Conservation (phyloP, 2,113 vertebrate species). For the Jaculus jaculus region DNA sequence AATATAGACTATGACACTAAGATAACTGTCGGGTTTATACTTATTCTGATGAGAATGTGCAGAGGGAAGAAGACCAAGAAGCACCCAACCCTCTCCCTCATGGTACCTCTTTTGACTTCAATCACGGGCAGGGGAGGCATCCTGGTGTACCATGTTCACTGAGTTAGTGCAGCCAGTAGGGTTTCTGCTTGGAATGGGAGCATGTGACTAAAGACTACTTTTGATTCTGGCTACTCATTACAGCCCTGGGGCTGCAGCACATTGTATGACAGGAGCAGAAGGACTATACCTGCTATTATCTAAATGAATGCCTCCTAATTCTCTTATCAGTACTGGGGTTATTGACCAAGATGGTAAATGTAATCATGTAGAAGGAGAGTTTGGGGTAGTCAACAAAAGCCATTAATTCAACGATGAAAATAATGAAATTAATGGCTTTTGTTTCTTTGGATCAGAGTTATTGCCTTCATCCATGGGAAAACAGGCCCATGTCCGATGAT, state of each 20-base stretch:
- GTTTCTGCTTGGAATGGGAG: accelerated
- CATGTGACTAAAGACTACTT: neutral
- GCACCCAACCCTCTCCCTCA: neutral
- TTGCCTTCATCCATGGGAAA: neutral
- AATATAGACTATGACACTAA: neutral
- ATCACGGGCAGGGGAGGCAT: accelerated
- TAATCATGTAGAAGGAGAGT: neutral
- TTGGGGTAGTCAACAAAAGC: neutral
- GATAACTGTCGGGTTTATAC: neutral
- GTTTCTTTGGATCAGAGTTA: neutral
- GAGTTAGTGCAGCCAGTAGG: accelerated
- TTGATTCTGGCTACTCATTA: no score
- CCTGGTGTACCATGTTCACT: neutral
- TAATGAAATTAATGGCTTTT: neutral
- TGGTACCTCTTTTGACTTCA: neutral
- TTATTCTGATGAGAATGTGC: neutral
- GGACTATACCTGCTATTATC: accelerated
- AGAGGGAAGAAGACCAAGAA: neutral
- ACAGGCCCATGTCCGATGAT: no score
- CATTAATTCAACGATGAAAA: neutral
- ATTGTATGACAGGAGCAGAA: accelerated
- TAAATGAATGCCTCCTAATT: no score
- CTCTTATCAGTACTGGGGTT: neutral
- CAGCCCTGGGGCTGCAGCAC: no score
- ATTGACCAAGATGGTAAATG: no score